Conservation (phyloP, 2,113 vertebrate species). For the Semnornis frantzii region DNA sequence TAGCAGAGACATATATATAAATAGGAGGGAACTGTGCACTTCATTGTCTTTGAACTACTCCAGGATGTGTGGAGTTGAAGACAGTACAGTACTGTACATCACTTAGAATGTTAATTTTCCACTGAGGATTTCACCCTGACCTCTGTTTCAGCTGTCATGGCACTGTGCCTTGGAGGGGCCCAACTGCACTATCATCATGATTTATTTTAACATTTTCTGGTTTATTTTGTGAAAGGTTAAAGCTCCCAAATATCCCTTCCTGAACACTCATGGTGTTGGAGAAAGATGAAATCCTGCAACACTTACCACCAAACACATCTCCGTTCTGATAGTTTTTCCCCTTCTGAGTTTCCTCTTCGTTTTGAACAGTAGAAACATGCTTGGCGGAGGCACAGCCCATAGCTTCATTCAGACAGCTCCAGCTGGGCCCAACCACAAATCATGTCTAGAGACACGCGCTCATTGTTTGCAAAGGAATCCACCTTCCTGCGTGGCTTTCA, state of each 20-base stretch:
- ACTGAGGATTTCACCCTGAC: background rate
- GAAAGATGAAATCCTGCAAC: background rate
- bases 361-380: slow-evolving; percentile 99
- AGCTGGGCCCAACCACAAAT: slow-evolving; percentile 79
- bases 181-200: background rate
- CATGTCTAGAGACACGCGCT: slow-evolving; percentile 81
- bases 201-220: background rate
- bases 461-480: slow-evolving; percentile 65
- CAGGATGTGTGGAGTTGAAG: background rate
- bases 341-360: slow-evolving; percentile 95
- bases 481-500: slow-evolving; percentile 16
- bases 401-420: slow-evolving; percentile 91
- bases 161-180: background rate
- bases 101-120: background rate
- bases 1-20: background rate
- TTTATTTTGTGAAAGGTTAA: background rate
- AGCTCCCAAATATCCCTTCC: background rate
- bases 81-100: background rate
- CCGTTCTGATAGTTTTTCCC: slow-evolving; percentile 97
- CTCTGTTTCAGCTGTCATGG: background rate
- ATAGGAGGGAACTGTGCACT: background rate
- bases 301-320: slow-evolving; percentile 96
- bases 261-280: background rate
- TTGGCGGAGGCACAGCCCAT: slow-evolving; percentile 99
- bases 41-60: background rate